Evolutionary conservation across 2,797 vertebrate species (phyloP).

Genomic region (Pseudomugil gertrudae): DNA sequence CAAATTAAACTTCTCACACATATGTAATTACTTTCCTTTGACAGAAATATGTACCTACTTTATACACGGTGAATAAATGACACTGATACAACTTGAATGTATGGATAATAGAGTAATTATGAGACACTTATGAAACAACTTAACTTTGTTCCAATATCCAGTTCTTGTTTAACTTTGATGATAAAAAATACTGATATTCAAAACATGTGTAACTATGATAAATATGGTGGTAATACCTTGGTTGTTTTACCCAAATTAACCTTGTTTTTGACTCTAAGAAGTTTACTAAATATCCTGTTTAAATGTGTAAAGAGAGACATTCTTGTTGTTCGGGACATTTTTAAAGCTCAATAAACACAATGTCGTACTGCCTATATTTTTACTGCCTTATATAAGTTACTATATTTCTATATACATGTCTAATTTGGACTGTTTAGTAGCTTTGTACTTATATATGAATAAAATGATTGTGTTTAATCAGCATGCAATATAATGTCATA

Average conservation of each 20-base stretch:
- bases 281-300: background rate
- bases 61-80: too few species aligned
- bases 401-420: background rate
- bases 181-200: background rate
- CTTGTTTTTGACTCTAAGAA: background rate
- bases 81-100: too few species aligned
- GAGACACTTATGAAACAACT: background rate
- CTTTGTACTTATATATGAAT: too few species aligned
- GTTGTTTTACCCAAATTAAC: background rate
- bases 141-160: background rate
- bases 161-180: background rate
- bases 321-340: background rate
- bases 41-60: too few species aligned
- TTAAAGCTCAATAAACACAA: background rate
- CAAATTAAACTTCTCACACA: too few species aligned
- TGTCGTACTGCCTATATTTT: background rate
- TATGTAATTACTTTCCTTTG: too few species aligned
- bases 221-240: background rate
- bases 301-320: background rate
- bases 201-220: background rate
- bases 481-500: background rate
- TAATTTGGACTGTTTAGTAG: background rate
- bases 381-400: too few species aligned
- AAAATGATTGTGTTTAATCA: too few species aligned
- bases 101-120: background rate